Conservation (phyloP, 2,113 vertebrate genomes). For the Chinchilla lanigera region DNA sequence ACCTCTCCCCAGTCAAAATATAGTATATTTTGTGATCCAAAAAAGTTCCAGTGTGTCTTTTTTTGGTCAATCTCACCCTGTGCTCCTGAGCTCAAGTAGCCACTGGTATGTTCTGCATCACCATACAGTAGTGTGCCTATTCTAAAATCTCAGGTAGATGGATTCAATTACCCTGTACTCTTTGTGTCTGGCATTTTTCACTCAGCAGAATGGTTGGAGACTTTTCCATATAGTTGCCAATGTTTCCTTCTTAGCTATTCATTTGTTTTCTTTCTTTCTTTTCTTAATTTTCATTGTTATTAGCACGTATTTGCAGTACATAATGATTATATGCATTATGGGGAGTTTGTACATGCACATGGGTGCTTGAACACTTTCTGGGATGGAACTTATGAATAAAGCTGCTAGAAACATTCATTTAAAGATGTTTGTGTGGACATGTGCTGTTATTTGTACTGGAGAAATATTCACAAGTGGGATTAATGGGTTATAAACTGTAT, state of each 20-base stretch:
- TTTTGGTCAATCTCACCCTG: not conserved
- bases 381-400: not conserved
- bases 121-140: not conserved
- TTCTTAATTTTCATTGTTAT: not conserved
- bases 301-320: not conserved
- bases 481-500: not conserved
- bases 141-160: not conserved
- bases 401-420: not conserved
- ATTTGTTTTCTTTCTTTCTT: not conserved
- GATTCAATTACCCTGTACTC: not conserved
- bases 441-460: not conserved
- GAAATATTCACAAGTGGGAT: not conserved
- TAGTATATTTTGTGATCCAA: not conserved
- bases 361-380: not conserved
- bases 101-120: not conserved
- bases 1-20: not conserved
- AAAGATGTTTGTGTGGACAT: not conserved
- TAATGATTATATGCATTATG: not conserved
- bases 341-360: not conserved
- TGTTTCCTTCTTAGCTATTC: not conserved
- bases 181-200: not conserved
- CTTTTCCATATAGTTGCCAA: not conserved
- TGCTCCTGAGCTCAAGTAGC: too few relatives aligned
- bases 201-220: not conserved
- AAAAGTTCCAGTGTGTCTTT: not conserved